phyloP scores from a whole-genome alignment of 1,140 invertebrate species.

The Heliconius hermathena region DNA sequence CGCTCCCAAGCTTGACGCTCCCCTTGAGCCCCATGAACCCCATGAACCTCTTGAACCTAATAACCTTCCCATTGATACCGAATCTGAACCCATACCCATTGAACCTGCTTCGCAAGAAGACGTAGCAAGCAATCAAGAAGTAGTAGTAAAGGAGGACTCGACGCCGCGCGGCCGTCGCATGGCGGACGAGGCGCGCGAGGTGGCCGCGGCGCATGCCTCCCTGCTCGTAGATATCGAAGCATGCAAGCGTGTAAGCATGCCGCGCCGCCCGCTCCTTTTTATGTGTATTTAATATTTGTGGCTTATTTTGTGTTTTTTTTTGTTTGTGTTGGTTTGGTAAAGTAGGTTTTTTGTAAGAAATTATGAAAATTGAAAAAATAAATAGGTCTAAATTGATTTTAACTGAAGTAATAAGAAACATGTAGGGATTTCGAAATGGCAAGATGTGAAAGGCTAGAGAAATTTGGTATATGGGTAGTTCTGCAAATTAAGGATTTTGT shows the following conservation, averaged over 20 bases:
- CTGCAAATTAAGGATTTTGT: too few relatives aligned
- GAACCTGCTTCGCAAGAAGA: constrained; percentile 58
- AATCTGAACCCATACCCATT: constrained; percentile 40
- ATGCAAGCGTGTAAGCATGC: constrained; percentile 83
- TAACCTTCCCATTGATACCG: constrained; percentile 38
- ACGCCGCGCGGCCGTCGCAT: constrained; percentile 69
- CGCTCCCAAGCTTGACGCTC: constrained; percentile 73
- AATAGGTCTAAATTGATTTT: too few relatives aligned
- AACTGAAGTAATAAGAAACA: too few relatives aligned
- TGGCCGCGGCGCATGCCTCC: constrained; percentile 77
- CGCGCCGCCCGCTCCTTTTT: constrained; percentile 64
- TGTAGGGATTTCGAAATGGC: too few relatives aligned
- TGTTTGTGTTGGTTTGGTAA: constrained; percentile 22
- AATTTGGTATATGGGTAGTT: too few relatives aligned
- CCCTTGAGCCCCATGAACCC: constrained; percentile 37
- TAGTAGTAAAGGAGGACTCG: constrained; percentile 73
- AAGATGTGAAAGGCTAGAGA: too few relatives aligned
- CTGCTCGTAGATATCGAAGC: constrained; percentile 81
- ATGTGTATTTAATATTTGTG: constrained; percentile 41
- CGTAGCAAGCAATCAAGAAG: constrained; percentile 63
- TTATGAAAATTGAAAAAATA: too few relatives aligned
- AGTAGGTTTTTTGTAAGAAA: neutral
- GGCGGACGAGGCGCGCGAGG: constrained; percentile 73
- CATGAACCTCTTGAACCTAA: constrained; percentile 40
- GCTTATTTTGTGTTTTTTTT: constrained; percentile 42